Base-by-base conservation (phyloP, 2,888 invertebrate genomes). In the Drosophila setosimentum region DNA sequence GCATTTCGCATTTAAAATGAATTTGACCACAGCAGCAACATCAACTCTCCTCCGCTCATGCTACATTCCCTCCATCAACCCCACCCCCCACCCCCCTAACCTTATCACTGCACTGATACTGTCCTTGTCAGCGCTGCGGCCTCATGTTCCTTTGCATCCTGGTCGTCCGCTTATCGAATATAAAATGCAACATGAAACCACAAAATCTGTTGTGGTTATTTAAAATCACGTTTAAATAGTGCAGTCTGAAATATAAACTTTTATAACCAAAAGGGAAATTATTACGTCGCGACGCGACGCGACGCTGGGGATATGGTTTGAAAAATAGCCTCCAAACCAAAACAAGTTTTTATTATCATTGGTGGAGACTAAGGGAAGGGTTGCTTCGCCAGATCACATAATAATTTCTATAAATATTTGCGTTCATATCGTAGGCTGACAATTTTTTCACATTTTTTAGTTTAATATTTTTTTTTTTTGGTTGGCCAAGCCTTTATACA, bases 131-230 rank as follows among this genome's bases (percentile, higher is more conserved):
- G 67, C 58, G 58, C 53, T 66, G 66, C 57, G 40, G 60, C 59
- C 49, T 59, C 53, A 59, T 35, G 64, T 60, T 71, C 59, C 48
- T 32, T 42, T 62, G 59, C 73, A 60, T 73, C 73, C 73, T 66
- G 73, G 73, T 27, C 45, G 54, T 50, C 42, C 83, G 78, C 73
- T 83, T 87, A 87, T 87, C 83, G 78, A 87, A 87, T 73, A 73
- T 73, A 78, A 83, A 83, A 83, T 80, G 76, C 83, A 73, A 87
- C 83, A 87, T 87, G 67, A 83, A 83, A 80, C 87, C 83, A 86
- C 84, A 87, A 83, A 83, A 83, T 86, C 87, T 87, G 83, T 81
- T 86, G 83, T 68, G 87, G 83, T 87, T 83, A 83, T 83, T 83
- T 87, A 83, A 87, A 87, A 83, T 83, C 87, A 86, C 83, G 83